phyloP scores from a whole-genome alignment of 2,888 invertebrate genomes.

The Pammene fasciana region DNA sequence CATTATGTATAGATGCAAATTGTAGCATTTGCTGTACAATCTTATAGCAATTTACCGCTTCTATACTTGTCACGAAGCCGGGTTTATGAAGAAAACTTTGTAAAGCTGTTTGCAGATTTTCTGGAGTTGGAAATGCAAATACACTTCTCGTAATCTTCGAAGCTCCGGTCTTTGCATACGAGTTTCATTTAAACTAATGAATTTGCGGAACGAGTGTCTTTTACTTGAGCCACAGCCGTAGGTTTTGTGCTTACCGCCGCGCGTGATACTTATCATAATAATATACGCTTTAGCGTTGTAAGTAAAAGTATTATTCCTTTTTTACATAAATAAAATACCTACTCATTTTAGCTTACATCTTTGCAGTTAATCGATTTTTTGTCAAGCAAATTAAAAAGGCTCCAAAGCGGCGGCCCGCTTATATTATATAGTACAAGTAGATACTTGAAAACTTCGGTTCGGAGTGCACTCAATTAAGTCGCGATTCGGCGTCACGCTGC shows the following conservation, averaged over 20 bases:
- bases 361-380: too few relatives aligned
- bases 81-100: conserved; percentile 8
- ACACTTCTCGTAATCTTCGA: conserved; percentile 4
- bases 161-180: not conserved
- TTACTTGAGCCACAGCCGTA: too few relatives aligned
- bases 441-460: conserved; percentile 18
- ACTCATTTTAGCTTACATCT: too few relatives aligned
- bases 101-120: conserved; percentile 18
- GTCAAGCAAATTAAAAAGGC: too few relatives aligned
- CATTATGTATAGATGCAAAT: conserved; percentile 31
- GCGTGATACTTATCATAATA: too few relatives aligned
- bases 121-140: conserved; percentile 1
- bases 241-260: too few relatives aligned
- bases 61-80: not conserved
- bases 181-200: conserved; percentile 10
- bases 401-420: too few relatives aligned
- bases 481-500: not conserved
- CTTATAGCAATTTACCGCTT: conserved; percentile 23
- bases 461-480: conserved; percentile 18
- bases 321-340: too few relatives aligned
- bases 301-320: too few relatives aligned
- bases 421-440: too few relatives aligned
- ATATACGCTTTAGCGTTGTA: too few relatives aligned
- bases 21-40: conserved; percentile 34
- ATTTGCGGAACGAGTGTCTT: too few relatives aligned